phyloP scores from a whole-genome alignment of 2,113 vertebrate species.

The Erythrocercus mccallii region DNA sequence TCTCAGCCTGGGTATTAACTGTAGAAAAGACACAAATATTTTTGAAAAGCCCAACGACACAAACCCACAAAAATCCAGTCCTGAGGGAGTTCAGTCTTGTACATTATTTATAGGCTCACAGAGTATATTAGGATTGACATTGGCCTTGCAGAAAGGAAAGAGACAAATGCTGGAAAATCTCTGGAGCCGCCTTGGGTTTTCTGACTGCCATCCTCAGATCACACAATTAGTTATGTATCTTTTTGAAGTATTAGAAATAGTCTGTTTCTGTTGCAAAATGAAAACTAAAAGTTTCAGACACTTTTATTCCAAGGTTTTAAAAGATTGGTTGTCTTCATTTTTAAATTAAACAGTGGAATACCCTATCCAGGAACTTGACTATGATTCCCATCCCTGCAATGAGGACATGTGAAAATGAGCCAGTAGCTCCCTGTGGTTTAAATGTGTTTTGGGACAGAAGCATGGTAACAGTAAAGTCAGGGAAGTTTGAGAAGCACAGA shows the following conservation, averaged over 20 bases:
- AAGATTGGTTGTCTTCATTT: background rate
- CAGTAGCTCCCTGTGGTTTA: background rate
- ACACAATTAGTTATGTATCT: background rate
- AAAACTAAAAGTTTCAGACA: background rate
- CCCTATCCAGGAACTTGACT: background rate
- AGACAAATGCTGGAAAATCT: background rate
- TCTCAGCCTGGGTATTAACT: background rate
- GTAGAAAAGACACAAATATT: background rate
- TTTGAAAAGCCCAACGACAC: background rate
- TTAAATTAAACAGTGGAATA: slow-evolving; percentile 5
- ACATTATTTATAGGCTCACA: background rate
- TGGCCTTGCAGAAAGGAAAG: background rate
- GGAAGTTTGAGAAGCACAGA: slow-evolving; percentile 69
- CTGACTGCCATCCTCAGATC: background rate
- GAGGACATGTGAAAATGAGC: background rate
- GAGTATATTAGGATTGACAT: background rate
- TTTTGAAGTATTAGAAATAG: slow-evolving; percentile 41
- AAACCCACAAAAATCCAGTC: background rate
- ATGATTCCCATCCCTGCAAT: background rate
- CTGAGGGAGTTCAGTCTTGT: background rate
- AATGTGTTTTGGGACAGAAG: background rate
- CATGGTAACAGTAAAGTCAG: slow-evolving; percentile 50
- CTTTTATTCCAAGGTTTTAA: slow-evolving; percentile 12
- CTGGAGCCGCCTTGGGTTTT: background rate
- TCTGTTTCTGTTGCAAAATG: slow-evolving; percentile 50